Conservation (phyloP, 2,888 invertebrate genomes). For the Gymnocheta viridis region DNA sequence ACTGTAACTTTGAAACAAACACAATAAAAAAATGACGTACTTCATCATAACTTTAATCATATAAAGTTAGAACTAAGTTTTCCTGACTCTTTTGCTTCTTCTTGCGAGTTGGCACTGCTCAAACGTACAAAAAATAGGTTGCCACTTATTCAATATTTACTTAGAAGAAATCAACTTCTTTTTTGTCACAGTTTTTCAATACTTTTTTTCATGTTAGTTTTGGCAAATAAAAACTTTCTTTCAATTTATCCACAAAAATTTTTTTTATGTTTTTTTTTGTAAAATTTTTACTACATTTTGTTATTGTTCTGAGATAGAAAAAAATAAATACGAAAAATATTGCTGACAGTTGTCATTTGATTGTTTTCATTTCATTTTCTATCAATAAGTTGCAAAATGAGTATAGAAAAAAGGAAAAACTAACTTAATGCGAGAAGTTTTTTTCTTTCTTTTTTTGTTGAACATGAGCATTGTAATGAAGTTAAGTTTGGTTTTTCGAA, state of each 20-base stretch:
- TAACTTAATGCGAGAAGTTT: constrained; percentile 26
- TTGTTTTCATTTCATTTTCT: constrained; percentile 71
- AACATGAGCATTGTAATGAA: constrained; percentile 38
- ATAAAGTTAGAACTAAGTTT: constrained; percentile 46
- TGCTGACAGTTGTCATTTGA: constrained; percentile 70
- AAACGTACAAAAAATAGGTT: constrained; percentile 42
- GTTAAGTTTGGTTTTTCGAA: constrained; percentile 40
- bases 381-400: constrained; percentile 66
- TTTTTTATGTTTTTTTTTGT: constrained; percentile 19
- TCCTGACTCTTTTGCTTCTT: not conserved
- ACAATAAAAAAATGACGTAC: constrained; percentile 9
- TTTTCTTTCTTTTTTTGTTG: not conserved
- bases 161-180: constrained; percentile 15
- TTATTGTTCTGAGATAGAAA: constrained; percentile 26
- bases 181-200: constrained; percentile 4
- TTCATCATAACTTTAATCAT: constrained; percentile 62
- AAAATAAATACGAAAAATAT: constrained; percentile 42
- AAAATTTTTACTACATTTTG: constrained; percentile 13
- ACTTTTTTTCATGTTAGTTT: constrained; percentile 13
- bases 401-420: not conserved
- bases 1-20: not conserved
- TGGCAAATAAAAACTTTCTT: constrained; percentile 46
- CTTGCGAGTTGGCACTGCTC: not conserved
- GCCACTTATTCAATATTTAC: constrained; percentile 67
- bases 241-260: constrained; percentile 38